phyloP scores from a whole-genome alignment of 2,888 invertebrate species.

The Eutolmus rufibarbis region DNA sequence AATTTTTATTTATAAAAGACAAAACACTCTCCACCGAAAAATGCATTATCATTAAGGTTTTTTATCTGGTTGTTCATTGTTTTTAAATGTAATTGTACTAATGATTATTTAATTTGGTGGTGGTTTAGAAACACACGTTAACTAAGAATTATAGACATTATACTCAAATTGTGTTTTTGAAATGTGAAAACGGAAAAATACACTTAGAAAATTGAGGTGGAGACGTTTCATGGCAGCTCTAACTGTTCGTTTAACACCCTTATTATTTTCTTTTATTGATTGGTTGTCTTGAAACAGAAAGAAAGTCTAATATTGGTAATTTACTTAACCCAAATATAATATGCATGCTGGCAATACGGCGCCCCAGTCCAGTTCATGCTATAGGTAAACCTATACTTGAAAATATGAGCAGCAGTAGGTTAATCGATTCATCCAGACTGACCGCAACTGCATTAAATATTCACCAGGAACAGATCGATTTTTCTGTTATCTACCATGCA shows the following conservation, averaged over 20 bases:
- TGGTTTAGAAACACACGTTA: neutral
- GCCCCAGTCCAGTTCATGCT: neutral
- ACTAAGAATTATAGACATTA: neutral
- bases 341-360: neutral
- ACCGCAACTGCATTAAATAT: conserved; percentile 9
- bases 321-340: neutral
- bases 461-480: neutral
- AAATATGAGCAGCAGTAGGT: neutral
- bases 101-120: neutral
- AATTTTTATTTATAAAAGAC: too few species aligned
- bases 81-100: neutral
- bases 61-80: neutral
- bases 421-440: neutral
- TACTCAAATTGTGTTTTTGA: neutral
- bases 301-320: neutral
- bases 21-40: too few species aligned
- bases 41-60: too few species aligned
- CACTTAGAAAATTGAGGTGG: neutral
- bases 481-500: neutral
- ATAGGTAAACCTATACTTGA: neutral
- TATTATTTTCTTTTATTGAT: neutral
- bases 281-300: neutral
- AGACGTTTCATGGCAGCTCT: neutral
- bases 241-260: neutral
- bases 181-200: neutral